Percentiles rank a stretch among this genome's conserved stretches.
Evolutionary conservation across 2,113 vertebrate genomes (phyloP).

Genomic region (Rhegmatorhina hoffmannsi): DNA sequence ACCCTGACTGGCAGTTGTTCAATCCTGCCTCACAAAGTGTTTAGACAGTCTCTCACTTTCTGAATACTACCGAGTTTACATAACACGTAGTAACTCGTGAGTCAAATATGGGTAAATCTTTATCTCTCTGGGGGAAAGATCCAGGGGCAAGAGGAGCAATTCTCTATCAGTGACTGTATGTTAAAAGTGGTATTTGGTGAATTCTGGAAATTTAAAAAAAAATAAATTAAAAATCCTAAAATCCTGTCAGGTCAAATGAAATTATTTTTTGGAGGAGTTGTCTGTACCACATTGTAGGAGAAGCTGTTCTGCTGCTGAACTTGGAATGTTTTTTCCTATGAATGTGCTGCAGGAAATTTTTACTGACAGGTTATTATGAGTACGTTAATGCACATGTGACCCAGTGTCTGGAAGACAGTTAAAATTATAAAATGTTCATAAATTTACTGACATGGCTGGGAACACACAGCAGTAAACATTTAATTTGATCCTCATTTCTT

Average conservation of each 20-base stretch:
- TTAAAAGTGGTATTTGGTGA: background rate
- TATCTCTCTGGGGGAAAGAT: background rate
- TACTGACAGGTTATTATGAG: slow-evolving; percentile 73
- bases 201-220: background rate
- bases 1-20: background rate
- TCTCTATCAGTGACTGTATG: background rate
- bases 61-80: background rate
- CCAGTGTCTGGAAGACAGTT: slow-evolving; percentile 63
- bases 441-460: slow-evolving; percentile 58
- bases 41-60: background rate
- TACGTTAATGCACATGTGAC: slow-evolving; percentile 61
- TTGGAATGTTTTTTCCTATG: slow-evolving; percentile 38
- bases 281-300: background rate
- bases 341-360: slow-evolving; percentile 63
- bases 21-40: background rate
- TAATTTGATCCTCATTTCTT: slow-evolving; percentile 72
- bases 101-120: background rate
- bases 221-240: background rate
- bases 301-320: slow-evolving; percentile 12
- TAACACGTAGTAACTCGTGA: background rate
- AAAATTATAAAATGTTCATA: slow-evolving; percentile 70
- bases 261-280: background rate
- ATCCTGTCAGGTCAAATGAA: background rate
- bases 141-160: background rate
- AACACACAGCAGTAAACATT: slow-evolving; percentile 56